These are phyloP conservation scores for Ariolimax columbianus DNA, from an alignment of 2,888 invertebrate species.

Conservation along the genomic window DNA sequence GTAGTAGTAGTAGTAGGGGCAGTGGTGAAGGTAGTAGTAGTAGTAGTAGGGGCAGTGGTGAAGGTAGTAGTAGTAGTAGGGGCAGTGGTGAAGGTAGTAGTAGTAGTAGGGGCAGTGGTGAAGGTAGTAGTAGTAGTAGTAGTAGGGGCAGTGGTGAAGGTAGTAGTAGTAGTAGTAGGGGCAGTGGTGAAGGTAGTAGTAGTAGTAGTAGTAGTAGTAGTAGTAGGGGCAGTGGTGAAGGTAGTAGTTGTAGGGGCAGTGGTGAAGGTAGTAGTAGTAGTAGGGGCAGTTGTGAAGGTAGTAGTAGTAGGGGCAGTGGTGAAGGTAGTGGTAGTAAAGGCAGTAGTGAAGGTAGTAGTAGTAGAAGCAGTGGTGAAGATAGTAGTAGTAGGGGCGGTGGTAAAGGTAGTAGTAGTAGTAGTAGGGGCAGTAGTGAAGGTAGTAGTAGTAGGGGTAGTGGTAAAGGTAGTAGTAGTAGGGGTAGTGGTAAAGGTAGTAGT, in stretches of 20 bases:
- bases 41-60: conserved; percentile 22
- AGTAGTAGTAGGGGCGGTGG: conserved; percentile 9
- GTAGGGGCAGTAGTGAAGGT: neutral
- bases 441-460: neutral
- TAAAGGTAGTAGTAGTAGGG: too few relatives aligned
- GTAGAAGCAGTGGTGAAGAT: neutral
- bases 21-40: conserved; percentile 35
- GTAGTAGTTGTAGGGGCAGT: conserved; percentile 31
- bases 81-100: neutral
- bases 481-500: too few relatives aligned
- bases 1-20: conserved; percentile 29
- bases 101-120: neutral
- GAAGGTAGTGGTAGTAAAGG: conserved; percentile 18
- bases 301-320: conserved; percentile 33
- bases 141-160: neutral
- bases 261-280: conserved; percentile 12
- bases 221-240: neutral
- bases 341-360: conserved; percentile 28
- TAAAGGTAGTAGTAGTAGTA: neutral
- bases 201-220: neutral
- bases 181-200: neutral
- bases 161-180: neutral
- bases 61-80: conserved; percentile 14
- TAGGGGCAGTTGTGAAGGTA: conserved; percentile 30
- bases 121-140: conserved; percentile 20